These are phyloP conservation scores for Tetrax tetrax DNA, from an alignment of 2,113 vertebrate species.

Conservation along the genomic window DNA sequence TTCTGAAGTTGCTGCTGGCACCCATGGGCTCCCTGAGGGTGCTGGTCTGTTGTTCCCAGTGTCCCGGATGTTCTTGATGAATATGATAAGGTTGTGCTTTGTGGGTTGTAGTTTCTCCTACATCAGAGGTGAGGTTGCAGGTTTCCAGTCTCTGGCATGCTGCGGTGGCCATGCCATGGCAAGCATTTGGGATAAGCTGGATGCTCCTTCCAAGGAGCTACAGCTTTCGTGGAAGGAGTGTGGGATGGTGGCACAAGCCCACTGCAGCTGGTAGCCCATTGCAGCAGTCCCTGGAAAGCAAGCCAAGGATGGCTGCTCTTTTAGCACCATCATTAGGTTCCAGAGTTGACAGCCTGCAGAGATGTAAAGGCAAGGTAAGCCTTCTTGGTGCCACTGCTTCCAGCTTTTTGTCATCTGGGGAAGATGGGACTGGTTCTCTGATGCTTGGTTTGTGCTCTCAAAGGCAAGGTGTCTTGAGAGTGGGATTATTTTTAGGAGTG, in stretches of 20 bases:
- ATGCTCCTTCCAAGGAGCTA: neutral
- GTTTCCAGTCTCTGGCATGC: neutral
- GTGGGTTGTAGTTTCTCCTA: neutral
- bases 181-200: neutral
- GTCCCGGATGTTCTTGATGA: neutral
- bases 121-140: neutral
- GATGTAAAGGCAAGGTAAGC: neutral
- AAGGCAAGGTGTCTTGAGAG: neutral
- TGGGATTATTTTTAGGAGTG: neutral
- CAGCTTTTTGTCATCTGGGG: neutral
- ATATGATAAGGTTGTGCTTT: neutral
- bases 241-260: neutral
- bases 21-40: neutral
- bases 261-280: neutral
- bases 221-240: neutral
- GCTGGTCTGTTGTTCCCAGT: neutral
- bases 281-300: neutral
- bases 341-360: neutral
- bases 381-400: neutral
- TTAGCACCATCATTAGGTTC: neutral
- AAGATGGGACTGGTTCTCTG: neutral
- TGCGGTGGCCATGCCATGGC: neutral
- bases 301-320: neutral
- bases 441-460: neutral
- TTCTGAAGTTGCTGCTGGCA: constrained; percentile 1